Evolutionary conservation across 2,888 invertebrate genomes (phyloP).

Genomic region (Glyphotaelius pellucidus): DNA sequence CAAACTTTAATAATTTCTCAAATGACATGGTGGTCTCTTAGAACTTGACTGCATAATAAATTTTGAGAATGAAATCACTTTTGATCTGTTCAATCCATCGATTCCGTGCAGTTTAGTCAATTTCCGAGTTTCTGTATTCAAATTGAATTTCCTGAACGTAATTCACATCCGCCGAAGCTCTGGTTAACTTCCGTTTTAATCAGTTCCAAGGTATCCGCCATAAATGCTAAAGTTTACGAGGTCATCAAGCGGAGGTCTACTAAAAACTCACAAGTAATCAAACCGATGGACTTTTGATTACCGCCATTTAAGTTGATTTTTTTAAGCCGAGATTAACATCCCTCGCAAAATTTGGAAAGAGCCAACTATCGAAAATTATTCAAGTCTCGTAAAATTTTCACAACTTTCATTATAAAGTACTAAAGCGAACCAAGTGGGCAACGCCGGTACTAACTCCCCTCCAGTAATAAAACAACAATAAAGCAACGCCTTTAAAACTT

Average conservation of each 20-base stretch:
- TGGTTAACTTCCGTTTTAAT: background rate
- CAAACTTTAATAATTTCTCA: too few species aligned
- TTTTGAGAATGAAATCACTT: background rate
- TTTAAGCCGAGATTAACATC: constrained; percentile 13
- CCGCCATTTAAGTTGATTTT: constrained; percentile 11
- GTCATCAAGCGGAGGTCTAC: background rate
- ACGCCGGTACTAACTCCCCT: background rate
- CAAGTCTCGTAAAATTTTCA: constrained; percentile 45
- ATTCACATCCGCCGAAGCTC: background rate
- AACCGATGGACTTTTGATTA: constrained; percentile 4
- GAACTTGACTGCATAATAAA: background rate
- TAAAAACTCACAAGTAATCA: background rate
- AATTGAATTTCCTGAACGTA: background rate
- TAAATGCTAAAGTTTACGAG: background rate
- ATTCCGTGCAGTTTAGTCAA: background rate
- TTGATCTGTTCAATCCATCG: background rate
- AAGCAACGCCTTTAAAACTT: constrained; percentile 10
- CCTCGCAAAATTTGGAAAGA: constrained; percentile 22
- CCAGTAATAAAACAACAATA: constrained; percentile 37
- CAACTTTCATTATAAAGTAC: constrained; percentile 45
- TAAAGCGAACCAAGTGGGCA: constrained; percentile 24
- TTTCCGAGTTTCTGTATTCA: background rate
- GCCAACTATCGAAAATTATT: constrained; percentile 46
- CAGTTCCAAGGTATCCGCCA: background rate
- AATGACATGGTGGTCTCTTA: background rate